phyloP scores from a whole-genome alignment of 2,888 invertebrate species.

The Coleophora flavipennella region DNA sequence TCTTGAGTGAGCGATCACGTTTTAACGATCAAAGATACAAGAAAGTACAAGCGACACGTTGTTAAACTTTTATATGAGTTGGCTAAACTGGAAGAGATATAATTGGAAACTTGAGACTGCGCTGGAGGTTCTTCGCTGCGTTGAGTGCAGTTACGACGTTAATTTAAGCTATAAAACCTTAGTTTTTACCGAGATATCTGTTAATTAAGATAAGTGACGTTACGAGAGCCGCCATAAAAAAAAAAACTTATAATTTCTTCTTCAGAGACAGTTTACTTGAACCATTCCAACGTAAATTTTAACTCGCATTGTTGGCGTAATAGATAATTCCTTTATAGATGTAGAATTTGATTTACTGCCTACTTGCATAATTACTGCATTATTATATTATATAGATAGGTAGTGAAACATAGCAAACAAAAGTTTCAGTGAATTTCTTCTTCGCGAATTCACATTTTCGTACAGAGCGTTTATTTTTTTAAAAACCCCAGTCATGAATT shows the following conservation, averaged over 20 bases:
- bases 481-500: no score
- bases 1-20: background rate
- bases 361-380: no score
- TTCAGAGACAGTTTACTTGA: background rate
- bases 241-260: background rate
- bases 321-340: no score
- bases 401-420: no score
- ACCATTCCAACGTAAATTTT: background rate
- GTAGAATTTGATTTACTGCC: no score
- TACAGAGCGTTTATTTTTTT: no score
- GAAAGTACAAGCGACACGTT: constrained; percentile 34
- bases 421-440: no score
- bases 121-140: constrained; percentile 29
- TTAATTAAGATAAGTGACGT: constrained; percentile 15
- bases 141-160: constrained; percentile 37
- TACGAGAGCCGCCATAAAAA: constrained; percentile 3
- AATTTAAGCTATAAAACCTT: constrained; percentile 44
- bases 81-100: constrained; percentile 57
- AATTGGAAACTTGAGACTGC: constrained; percentile 63
- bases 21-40: constrained; percentile 3
- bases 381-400: no score
- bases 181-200: constrained; percentile 22
- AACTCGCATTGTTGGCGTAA: no score
- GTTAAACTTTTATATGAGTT: constrained; percentile 67
- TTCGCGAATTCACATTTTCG: no score